These are phyloP conservation scores for Ophion ventricosus DNA, from an alignment of 2,888 invertebrate genomes.

Conservation along the genomic window DNA sequence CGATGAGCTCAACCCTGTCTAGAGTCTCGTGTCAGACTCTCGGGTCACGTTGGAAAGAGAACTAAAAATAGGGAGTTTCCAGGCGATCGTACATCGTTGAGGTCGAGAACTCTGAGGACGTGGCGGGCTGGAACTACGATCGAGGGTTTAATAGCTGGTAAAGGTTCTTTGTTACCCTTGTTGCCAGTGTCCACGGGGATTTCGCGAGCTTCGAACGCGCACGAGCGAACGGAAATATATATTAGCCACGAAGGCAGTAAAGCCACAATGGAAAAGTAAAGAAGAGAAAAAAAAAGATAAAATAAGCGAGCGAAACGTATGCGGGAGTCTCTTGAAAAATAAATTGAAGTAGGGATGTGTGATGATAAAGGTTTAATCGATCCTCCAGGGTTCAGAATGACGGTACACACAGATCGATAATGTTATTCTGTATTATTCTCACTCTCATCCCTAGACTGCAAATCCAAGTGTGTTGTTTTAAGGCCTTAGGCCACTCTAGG, in stretches of 20 bases:
- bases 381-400: neutral
- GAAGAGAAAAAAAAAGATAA: neutral
- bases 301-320: neutral
- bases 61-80: slow-evolving; percentile 67
- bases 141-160: slow-evolving; percentile 42
- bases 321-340: too few relatives aligned
- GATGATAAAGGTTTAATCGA: neutral
- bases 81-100: slow-evolving; percentile 58
- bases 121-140: slow-evolving; percentile 15
- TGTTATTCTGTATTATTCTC: neutral
- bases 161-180: slow-evolving; percentile 42
- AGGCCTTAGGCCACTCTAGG: too few relatives aligned
- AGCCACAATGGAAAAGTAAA: slow-evolving; percentile 1
- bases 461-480: too few relatives aligned
- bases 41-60: slow-evolving; percentile 51
- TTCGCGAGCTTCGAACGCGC: neutral
- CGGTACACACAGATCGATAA: too few relatives aligned
- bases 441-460: neutral
- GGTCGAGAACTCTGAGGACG: slow-evolving; percentile 47
- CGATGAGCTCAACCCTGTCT: slow-evolving; percentile 56
- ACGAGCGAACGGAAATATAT: slow-evolving; percentile 25
- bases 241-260: neutral
- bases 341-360: neutral
- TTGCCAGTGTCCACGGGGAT: slow-evolving; percentile 8
- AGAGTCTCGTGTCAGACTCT: slow-evolving; percentile 60